Evolutionary conservation across 2,888 invertebrate genomes (phyloP).

Genomic region (Cylindroiulus punctatus): DNA sequence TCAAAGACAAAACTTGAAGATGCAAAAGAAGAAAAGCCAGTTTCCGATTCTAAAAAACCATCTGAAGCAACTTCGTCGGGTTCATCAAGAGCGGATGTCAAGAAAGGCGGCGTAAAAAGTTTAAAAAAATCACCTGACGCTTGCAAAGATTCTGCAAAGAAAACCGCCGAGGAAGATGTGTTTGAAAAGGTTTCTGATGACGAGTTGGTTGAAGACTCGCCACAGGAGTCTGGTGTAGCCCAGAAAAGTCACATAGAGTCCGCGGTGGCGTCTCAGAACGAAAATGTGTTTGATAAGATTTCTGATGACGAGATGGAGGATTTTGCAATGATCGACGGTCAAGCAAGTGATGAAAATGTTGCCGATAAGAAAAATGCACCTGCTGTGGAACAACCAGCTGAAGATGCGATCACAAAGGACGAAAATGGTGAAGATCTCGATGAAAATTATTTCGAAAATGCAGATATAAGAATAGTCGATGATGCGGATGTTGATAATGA

Average conservation of each 20-base stretch:
- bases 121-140: neutral
- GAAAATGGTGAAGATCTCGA: neutral
- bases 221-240: neutral
- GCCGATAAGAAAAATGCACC: neutral
- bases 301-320: slow-evolving; percentile 36
- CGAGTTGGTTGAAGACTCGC: neutral
- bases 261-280: neutral
- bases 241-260: neutral
- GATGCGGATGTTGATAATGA: neutral
- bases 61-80: too few species aligned
- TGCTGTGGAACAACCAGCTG: neutral
- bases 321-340: slow-evolving; percentile 16
- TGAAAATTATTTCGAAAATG: neutral
- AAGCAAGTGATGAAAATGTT: neutral
- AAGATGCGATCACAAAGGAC: neutral
- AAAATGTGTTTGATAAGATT: slow-evolving; percentile 10
- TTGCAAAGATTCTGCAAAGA: neutral
- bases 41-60: neutral
- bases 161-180: neutral
- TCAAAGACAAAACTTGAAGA: neutral
- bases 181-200: slow-evolving; percentile 32
- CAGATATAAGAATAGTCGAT: neutral
- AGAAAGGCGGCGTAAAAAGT: too few species aligned
- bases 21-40: neutral
- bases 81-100: neutral